Base-by-base conservation (phyloP, 2,113 vertebrate genomes). In the Ctenodactylus gundi region DNA sequence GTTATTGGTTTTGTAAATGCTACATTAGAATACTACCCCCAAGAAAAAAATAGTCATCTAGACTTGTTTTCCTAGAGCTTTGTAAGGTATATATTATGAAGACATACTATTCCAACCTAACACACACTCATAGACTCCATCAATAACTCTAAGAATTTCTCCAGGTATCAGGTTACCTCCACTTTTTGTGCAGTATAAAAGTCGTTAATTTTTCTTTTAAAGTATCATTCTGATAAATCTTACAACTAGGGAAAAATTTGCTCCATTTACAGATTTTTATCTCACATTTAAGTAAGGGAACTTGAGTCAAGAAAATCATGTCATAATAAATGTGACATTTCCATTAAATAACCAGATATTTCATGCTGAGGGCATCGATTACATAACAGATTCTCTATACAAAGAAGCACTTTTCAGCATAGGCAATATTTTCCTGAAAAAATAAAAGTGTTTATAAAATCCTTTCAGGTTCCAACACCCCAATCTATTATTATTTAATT, bases 381-480 rank as follows among this genome's bases (percentile, higher is more conserved):
- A 65, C 65, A 62, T 44, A n/a, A 31, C 5, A 46, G 9, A 60
- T n/a, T 65, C n/a, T 46, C 6, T 31, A 53, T 60, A 57, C 14
- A 81, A 1, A 55, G 8, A 85, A 49, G 25, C 4, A 46, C 1
- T 6, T 91, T 77, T 77, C 3, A 36, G 39, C 57, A 49, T 23
- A 46, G 58, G 53, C 53, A 18, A 27, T 58, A 85, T 76, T 76
- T 89, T 92, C 39, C 25, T 90, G 75, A 94, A 94, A n/a, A 13
- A 65, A 80, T 70, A 60, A 25, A 7, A 85, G 36, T 77, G 67
- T 85, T 91, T 86, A 21, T 27, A 91, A 85, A 93, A 76, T 68
- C 5, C 4, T 44, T 64, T n/a, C 21, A 1, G 58, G 6, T 57
- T 94, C 44, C n/a, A n/a, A 34, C 41, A 93, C 64, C 83, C 68